Evolutionary conservation across 2,113 vertebrate genomes (phyloP).

Genomic region (Dipodomys ordii): DNA sequence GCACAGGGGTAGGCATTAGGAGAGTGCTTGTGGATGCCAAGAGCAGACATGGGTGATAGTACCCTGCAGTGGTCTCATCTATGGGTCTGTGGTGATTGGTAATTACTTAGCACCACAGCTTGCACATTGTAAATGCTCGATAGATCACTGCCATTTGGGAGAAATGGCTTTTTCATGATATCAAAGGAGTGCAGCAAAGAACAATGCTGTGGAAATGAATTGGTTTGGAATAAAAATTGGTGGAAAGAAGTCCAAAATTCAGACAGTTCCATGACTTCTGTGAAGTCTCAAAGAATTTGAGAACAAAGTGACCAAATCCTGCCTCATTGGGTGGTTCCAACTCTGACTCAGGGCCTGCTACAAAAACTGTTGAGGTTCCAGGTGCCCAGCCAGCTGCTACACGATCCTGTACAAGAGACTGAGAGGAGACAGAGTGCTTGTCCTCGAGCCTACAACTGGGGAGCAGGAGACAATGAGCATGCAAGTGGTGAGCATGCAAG

Average conservation of each 20-base stretch:
- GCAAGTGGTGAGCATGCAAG: accelerated
- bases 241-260: background rate
- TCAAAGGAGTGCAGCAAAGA: too few relatives aligned
- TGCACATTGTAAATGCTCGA: background rate
- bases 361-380: background rate
- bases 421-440: background rate
- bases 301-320: too few relatives aligned
- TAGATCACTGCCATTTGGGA: background rate
- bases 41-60: background rate
- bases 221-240: background rate
- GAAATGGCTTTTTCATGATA: background rate
- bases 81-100: background rate
- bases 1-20: background rate
- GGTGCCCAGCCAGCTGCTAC: background rate
- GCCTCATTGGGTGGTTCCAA: too few relatives aligned
- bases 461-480: accelerated
- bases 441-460: background rate
- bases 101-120: background rate
- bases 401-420: too few relatives aligned
- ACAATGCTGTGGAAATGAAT: background rate
- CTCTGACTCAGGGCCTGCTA: background rate
- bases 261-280: background rate
- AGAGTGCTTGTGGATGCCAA: background rate
- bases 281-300: background rate
- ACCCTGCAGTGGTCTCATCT: too few relatives aligned